Evolutionary conservation across 2,113 vertebrate species (phyloP), one percentile per base, ranked within the genome.

Genomic region (Dasyurus viverrinus): DNA sequence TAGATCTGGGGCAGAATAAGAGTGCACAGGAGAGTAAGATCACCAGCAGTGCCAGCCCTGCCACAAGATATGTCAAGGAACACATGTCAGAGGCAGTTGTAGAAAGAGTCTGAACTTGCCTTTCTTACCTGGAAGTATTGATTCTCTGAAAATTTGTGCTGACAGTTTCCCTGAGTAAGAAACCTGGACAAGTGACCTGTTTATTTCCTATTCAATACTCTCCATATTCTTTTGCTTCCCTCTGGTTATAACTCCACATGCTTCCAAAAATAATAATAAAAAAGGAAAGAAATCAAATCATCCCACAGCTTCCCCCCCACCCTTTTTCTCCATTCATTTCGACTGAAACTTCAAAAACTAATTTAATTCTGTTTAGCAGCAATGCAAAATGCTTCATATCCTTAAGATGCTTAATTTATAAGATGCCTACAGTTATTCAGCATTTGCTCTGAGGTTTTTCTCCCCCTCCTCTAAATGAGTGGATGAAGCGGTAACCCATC

Each of bases 361-460:
- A 92, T 93, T 93, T 94, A 96, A 97, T 95, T 60, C 90, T 8
- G 48, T 52, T 96, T 93, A 91, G 48, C 0, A 0, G 47, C 84
- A 91, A 93, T 95, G 53, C 89, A 94, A 91, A 97, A 89, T 0
- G 55, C 53, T 54, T 91, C 92, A 2, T 54, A 94, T 96, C 95
- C 97, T 93, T 92, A 94, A 89, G 94, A 92, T 8, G 2, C 76
- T 96, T 93, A 46, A 47, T 97, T 97, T 97, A 11, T 95, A 89
- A 84, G 95, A 89, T 54, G 93, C 36, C 54, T 91, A 68, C 50
- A 0, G 47, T 96, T 93, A 0, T 46, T 93, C 11, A 0, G 53
- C 2, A 7, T 89, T 95, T 93, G 94, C 60, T 52, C 94, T 1
- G 52, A 90, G 95, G 90, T 91, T 92, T 90, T 89, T 76, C 50